A percentile compares a stretch with the other conserved stretches of the same genome.
These are phyloP conservation scores for Cordilura impudica DNA, from an alignment of 2,888 invertebrate genomes.

Conservation along the genomic window DNA sequence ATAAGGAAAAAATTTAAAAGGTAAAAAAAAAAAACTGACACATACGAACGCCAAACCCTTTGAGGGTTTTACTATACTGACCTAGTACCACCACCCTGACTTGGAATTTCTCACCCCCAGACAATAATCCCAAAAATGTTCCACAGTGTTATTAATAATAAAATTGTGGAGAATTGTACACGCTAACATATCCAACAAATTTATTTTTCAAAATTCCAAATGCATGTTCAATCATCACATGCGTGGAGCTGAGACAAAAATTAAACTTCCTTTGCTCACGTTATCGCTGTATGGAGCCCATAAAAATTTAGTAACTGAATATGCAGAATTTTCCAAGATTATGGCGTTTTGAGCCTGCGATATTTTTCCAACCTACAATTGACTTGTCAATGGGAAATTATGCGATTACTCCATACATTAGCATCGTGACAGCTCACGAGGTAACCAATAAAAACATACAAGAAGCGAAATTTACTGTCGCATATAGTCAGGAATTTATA, in stretches of 20 bases:
- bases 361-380: constrained; percentile 10
- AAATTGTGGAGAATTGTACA: constrained; percentile 32
- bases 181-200: too few species aligned
- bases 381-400: constrained; percentile 28
- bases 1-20: too few species aligned
- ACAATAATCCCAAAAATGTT: too few species aligned
- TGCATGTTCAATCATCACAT: constrained; percentile 41
- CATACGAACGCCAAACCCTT: too few species aligned
- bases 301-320: constrained; percentile 42
- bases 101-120: too few species aligned
- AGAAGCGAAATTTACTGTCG: constrained; percentile 26
- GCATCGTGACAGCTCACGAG: constrained; percentile 36
- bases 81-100: too few species aligned
- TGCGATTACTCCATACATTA: constrained; percentile 39
- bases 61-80: too few species aligned
- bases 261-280: constrained; percentile 44
- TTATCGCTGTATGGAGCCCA: constrained; percentile 52
- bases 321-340: constrained; percentile 42
- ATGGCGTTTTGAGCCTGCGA: constrained; percentile 26
- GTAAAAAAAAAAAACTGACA: too few species aligned
- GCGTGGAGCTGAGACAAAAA: constrained; percentile 28
- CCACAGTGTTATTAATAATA: constrained; percentile 33
- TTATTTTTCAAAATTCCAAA: too few species aligned
- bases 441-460: constrained; percentile 42
- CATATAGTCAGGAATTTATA: constrained; percentile 27